A percentile compares a stretch with the other conserved stretches of the same genome.
These are phyloP conservation scores for Coenonympha glycerion DNA, from an alignment of 2,888 invertebrate genomes.

Conservation along the genomic window DNA sequence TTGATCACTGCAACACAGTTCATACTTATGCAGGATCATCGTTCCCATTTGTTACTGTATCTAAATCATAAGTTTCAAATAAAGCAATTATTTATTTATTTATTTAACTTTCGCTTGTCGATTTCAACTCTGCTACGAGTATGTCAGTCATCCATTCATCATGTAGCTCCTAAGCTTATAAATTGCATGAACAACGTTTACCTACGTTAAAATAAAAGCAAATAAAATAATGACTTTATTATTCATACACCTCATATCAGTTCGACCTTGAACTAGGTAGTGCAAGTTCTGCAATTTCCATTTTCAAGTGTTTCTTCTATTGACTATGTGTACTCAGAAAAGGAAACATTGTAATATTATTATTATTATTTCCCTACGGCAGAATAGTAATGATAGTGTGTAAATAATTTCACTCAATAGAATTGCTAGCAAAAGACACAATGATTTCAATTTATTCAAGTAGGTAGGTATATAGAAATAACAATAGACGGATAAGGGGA, in stretches of 20 bases:
- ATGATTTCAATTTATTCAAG: slow-evolving; percentile 4
- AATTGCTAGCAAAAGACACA: slow-evolving; percentile 5
- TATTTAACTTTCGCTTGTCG: too few species aligned
- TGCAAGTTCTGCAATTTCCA: background rate
- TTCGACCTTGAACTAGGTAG: background rate
- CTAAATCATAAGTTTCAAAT: too few species aligned
- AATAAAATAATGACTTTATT: background rate
- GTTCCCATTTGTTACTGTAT: too few species aligned
- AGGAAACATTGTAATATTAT: too few species aligned
- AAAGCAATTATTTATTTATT: too few species aligned
- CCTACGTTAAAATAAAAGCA: background rate
- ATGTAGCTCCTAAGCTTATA: too few species aligned
- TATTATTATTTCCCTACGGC: background rate
- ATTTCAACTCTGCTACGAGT: too few species aligned
- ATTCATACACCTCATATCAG: background rate
- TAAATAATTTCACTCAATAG: background rate
- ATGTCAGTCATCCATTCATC: too few species aligned
- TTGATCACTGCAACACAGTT: too few species aligned
- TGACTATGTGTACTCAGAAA: too few species aligned
- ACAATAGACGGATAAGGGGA: slow-evolving; percentile 6
- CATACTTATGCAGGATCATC: too few species aligned
- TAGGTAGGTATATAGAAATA: background rate
- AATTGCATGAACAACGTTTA: background rate
- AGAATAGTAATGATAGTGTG: background rate
- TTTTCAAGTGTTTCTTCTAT: background rate